A percentile compares a stretch with the other conserved stretches of the same genome.
Conservation (phyloP, 2,888 invertebrate species). For the Macropis europaea region DNA sequence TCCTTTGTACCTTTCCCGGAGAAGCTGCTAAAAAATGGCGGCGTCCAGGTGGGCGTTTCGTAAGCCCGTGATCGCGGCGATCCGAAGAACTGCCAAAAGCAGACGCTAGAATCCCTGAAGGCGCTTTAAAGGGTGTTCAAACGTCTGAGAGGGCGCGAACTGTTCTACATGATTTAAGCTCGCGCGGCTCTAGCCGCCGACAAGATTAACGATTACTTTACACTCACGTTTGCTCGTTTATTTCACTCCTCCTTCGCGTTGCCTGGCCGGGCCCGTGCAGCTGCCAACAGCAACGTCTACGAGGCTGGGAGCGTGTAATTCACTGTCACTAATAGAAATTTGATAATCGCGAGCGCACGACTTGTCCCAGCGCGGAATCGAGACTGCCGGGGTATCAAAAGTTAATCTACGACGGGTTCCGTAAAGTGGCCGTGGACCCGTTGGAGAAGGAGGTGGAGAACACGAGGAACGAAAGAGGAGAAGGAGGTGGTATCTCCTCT, state of each 20-base stretch:
- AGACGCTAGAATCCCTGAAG: no score
- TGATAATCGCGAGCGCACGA: conserved; percentile 52
- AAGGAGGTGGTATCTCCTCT: conserved; percentile 17
- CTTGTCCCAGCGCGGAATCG: conserved; percentile 34
- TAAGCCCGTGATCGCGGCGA: no score
- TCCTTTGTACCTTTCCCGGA: no score
- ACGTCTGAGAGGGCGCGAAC: conserved; percentile 55
- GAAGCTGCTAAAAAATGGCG: no score
- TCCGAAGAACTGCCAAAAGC: no score
- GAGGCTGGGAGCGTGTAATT: conserved; percentile 43
- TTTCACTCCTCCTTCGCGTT: conserved; percentile 2
- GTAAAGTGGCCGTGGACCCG: conserved; percentile 37
- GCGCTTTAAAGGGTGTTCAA: no score
- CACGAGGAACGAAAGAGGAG: conserved; percentile 11
- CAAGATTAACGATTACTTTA: conserved; percentile 69
- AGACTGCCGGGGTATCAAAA: conserved; percentile 49
- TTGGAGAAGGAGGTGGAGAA: conserved; percentile 17
- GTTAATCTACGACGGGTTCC: conserved; percentile 52
- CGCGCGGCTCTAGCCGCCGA: conserved; percentile 46
- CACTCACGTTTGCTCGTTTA: conserved; percentile 46
- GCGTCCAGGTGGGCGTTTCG: no score
- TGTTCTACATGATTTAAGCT: conserved; percentile 66
- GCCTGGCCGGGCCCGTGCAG: not conserved
- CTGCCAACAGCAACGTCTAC: conserved; percentile 27
- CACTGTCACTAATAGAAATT: conserved; percentile 55